Evolutionary conservation across 2,797 vertebrate species (phyloP).

Genomic region (Microctenopoma lineatum): DNA sequence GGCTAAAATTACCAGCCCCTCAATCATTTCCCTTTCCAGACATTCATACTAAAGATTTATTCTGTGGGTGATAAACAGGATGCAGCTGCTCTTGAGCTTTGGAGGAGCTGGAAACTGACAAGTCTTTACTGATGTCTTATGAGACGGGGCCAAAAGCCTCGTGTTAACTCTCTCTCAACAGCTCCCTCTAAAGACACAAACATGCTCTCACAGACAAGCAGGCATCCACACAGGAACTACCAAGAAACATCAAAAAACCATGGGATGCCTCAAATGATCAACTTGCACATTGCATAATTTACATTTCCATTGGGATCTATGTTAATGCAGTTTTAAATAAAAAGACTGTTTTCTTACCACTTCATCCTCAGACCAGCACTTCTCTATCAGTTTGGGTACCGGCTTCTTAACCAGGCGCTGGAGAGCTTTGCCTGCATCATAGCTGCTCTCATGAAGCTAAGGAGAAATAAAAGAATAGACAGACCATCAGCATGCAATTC

Average conservation of each 20-base stretch:
- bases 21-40: constrained; percentile 63
- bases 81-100: constrained; percentile 83
- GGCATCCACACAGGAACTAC: neutral
- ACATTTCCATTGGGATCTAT: neutral
- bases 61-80: constrained; percentile 84
- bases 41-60: constrained; percentile 80
- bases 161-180: constrained; percentile 65
- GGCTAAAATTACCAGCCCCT: constrained; percentile 67
- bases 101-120: constrained; percentile 70
- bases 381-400: constrained; percentile 97
- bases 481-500: neutral
- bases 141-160: constrained; percentile 53
- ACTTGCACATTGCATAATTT: neutral
- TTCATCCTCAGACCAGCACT: constrained; percentile 99
- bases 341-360: constrained; percentile 86
- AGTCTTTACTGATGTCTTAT: constrained; percentile 71
- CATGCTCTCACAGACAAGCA: constrained; percentile 30
- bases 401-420: constrained; percentile 99
- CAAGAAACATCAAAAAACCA: neutral
- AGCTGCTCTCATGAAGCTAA: constrained; percentile 97
- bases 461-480: constrained; percentile 22
- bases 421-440: constrained; percentile 97
- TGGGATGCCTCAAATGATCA: neutral
- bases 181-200: constrained; percentile 76
- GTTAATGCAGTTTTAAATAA: constrained; percentile 1